Conservation (phyloP, 2,113 vertebrate species). For the Ia io region DNA sequence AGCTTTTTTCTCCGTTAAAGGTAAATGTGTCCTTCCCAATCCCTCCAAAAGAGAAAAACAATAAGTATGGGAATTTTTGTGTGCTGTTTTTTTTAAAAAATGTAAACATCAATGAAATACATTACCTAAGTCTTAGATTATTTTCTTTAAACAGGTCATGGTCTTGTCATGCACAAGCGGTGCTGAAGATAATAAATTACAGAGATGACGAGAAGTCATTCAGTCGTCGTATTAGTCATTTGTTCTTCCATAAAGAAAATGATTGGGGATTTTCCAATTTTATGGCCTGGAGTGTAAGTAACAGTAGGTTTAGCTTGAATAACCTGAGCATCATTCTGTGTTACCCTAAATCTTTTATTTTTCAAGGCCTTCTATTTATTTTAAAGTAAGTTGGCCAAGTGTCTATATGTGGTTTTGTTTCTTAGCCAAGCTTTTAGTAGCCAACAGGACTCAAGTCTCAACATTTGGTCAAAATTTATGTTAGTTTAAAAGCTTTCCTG, state of each 20-base stretch:
- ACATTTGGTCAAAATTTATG: neutral
- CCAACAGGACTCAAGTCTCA: neutral
- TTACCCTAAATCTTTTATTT: neutral
- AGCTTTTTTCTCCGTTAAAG: neutral
- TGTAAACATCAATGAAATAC: neutral
- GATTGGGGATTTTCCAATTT: slow-evolving; percentile 99
- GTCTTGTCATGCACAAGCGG: slow-evolving; percentile 99
- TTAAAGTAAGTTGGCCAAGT: neutral
- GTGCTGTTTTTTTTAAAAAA: neutral
- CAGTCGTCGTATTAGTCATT: slow-evolving; percentile 97
- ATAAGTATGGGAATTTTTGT: neutral
- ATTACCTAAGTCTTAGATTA: neutral
- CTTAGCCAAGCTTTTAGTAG: neutral
- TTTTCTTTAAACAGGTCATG: slow-evolving; percentile 88
- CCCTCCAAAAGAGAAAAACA: neutral
- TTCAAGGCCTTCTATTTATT: accelerated
- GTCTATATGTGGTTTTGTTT: neutral
- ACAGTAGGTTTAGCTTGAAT: neutral
- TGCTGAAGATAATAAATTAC: slow-evolving; percentile 99
- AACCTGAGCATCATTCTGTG: accelerated
- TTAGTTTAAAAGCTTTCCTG: neutral
- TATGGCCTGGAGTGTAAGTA: slow-evolving; percentile 99
- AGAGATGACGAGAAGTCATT: slow-evolving; percentile 99
- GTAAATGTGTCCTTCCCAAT: neutral
- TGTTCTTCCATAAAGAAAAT: slow-evolving; percentile 99